phyloP scores from a whole-genome alignment of 2,113 vertebrate species.

The Odocoileus virginianus region DNA sequence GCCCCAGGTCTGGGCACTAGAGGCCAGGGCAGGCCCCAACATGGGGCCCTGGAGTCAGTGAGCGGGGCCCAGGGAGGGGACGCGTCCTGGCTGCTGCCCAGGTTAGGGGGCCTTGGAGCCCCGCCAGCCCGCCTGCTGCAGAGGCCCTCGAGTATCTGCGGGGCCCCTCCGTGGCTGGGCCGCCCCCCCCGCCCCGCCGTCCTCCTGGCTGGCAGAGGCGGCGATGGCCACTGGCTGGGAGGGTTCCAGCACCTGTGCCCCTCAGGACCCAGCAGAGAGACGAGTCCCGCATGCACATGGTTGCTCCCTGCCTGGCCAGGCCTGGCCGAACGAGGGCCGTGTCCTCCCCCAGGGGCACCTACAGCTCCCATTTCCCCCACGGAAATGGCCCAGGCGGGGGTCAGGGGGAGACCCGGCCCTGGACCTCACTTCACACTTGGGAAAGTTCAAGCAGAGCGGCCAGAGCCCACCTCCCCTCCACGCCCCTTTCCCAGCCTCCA shows the following conservation, averaged over 20 bases:
- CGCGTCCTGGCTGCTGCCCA: rapidly evolving
- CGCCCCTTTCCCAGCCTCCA: rapidly evolving
- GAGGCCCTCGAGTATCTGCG: rapidly evolving
- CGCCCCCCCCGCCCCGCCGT: rapidly evolving
- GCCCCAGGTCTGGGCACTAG: neutral
- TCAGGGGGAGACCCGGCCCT: neutral
- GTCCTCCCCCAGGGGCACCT: neutral
- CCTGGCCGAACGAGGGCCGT: rapidly evolving
- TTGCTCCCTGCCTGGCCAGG: no score
- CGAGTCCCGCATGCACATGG: rapidly evolving
- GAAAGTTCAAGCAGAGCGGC: no score
- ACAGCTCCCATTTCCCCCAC: neutral
- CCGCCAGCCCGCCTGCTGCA: neutral
- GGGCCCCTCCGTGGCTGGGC: rapidly evolving
- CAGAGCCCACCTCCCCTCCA: rapidly evolving
- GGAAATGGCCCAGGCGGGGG: rapidly evolving
- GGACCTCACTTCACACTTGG: rapidly evolving
- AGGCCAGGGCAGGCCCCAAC: neutral
- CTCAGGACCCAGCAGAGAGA: neutral
- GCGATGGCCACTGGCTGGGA: neutral
- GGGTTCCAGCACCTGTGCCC: neutral
- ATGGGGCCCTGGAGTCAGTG: neutral
- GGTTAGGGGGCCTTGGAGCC: neutral
- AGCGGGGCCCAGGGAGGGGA: neutral
- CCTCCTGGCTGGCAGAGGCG: neutral